Evolutionary conservation across 2,888 invertebrate genomes (phyloP).

Genomic region (Hartigia nigra): DNA sequence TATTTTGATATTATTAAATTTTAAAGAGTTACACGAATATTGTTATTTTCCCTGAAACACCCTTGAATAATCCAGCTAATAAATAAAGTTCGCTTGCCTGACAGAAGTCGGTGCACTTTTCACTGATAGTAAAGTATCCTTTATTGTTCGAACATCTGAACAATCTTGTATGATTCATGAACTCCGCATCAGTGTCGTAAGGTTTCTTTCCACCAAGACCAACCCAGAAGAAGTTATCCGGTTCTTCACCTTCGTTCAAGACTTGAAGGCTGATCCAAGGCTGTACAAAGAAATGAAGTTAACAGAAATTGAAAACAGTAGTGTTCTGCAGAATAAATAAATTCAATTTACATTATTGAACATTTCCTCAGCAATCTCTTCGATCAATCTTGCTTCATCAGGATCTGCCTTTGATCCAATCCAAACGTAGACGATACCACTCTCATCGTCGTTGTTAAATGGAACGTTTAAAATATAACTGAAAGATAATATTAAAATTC

Average conservation of each 20-base stretch:
- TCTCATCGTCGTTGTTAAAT: conserved; percentile 85
- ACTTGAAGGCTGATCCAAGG: conserved; percentile 75
- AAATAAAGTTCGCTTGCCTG: conserved; percentile 72
- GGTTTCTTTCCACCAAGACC: conserved; percentile 92
- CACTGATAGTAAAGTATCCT: conserved; percentile 98
- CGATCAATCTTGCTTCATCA: conserved; percentile 86
- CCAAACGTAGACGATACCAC: conserved; percentile 97
- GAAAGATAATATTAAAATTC: conserved; percentile 39
- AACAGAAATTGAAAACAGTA: conserved; percentile 2
- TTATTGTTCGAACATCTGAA: conserved; percentile 99
- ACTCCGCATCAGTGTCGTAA: conserved; percentile 89
- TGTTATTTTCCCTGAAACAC: not conserved
- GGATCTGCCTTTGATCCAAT: conserved; percentile 86
- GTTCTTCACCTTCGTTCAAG: conserved; percentile 93
- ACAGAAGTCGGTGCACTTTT: conserved; percentile 98
- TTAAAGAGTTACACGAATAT: not conserved
- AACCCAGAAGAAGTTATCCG: conserved; percentile 98
- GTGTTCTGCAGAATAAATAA: conserved; percentile 9
- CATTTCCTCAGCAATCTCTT: conserved; percentile 94
- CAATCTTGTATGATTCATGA: conserved; percentile 91
- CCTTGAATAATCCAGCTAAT: not conserved
- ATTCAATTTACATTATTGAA: conserved; percentile 82
- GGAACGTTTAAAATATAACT: conserved; percentile 95
- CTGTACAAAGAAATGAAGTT: conserved; percentile 40
- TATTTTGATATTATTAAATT: not conserved